Evolutionary conservation across 2,797 vertebrate species (phyloP).

Genomic region (Lutjanus campechanus): DNA sequence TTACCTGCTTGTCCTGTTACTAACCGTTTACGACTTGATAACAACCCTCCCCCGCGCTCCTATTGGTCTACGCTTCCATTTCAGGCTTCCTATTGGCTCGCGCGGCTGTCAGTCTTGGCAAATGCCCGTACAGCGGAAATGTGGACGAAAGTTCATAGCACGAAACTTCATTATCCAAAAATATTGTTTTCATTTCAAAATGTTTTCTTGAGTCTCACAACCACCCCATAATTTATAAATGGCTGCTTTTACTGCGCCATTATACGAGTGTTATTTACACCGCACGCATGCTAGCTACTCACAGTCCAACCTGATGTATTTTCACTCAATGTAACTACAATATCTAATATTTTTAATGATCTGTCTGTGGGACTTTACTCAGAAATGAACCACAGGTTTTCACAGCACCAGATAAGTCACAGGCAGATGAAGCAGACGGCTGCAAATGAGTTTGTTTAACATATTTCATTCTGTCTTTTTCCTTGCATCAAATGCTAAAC

Average conservation of each 20-base stretch:
- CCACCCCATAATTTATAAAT: background rate
- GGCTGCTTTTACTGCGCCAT: background rate
- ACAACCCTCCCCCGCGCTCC: slow-evolving; percentile 53
- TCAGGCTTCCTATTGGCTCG: slow-evolving; percentile 63
- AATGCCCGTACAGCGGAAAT: slow-evolving; percentile 85
- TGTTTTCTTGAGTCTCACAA: background rate
- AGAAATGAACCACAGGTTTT: background rate
- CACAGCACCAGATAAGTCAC: background rate
- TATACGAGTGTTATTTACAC: slow-evolving; percentile 12
- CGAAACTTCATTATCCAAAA: slow-evolving; percentile 76
- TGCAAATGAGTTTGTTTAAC: slow-evolving; percentile 2
- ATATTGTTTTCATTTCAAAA: slow-evolving; percentile 59
- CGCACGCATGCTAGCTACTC: slow-evolving; percentile 62
- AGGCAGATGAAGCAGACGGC: background rate
- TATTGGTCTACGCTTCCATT: slow-evolving; percentile 66
- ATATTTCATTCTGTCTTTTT: slow-evolving; percentile 11
- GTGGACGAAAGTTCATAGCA: slow-evolving; percentile 80
- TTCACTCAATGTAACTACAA: slow-evolving; percentile 50
- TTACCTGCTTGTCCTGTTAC: slow-evolving; percentile 83
- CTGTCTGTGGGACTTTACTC: slow-evolving; percentile 9
- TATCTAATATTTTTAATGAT: slow-evolving; percentile 29
- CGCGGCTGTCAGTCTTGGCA: slow-evolving; percentile 50
- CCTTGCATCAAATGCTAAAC: slow-evolving; percentile 33
- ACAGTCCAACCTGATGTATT: slow-evolving; percentile 43
- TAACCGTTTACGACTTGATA: slow-evolving; percentile 77